These are phyloP conservation scores for Chironomus tentans DNA, from an alignment of 2,888 invertebrate species.

Conservation along the genomic window DNA sequence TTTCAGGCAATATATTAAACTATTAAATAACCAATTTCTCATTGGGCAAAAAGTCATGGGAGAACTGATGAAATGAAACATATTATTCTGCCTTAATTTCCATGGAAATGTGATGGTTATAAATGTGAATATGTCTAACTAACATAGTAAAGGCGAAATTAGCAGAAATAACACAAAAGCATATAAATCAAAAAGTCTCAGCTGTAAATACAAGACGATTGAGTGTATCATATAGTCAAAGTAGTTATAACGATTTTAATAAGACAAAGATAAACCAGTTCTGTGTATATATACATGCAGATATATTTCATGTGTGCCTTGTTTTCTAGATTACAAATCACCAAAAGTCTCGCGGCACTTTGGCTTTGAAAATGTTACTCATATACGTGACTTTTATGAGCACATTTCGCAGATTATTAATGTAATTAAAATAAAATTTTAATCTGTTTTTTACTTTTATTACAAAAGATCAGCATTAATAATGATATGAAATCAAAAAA, in stretches of 20 bases:
- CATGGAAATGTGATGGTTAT: conserved; percentile 14
- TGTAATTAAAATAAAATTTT: not conserved
- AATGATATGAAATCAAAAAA: not conserved
- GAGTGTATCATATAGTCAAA: not conserved
- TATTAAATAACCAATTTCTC: too few relatives aligned
- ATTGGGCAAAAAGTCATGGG: not conserved
- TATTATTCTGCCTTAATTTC: conserved; percentile 10
- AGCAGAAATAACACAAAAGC: conserved; percentile 19
- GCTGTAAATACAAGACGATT: not conserved
- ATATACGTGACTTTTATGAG: not conserved
- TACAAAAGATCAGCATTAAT: not conserved
- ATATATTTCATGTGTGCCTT: not conserved
- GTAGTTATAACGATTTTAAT: conserved; percentile 5
- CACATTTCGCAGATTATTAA: not conserved
- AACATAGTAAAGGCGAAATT: conserved; percentile 1
- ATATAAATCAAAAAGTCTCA: conserved; percentile 25
- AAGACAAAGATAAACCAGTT: conserved; percentile 3
- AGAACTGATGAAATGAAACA: not conserved
- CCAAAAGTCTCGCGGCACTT: conserved; percentile 7
- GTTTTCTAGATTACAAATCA: not conserved
- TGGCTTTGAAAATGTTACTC: conserved; percentile 4
- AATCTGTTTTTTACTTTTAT: not conserved
- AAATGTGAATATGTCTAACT: not conserved
- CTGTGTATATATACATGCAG: not conserved
- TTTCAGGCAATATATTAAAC: too few relatives aligned